phyloP scores from a whole-genome alignment of 2,113 vertebrate species.

The Lepisosteus oculatus region DNA sequence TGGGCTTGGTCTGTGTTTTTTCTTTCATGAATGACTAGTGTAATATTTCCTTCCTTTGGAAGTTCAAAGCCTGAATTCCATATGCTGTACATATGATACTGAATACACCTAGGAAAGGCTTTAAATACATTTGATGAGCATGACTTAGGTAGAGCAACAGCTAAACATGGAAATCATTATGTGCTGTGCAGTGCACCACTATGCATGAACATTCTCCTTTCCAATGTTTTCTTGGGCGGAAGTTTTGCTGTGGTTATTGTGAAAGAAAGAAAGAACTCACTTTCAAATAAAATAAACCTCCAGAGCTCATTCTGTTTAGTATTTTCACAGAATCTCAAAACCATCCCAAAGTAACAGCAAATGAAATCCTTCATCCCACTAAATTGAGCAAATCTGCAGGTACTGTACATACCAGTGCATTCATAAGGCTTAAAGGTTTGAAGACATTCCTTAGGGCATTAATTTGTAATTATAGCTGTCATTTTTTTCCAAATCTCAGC shows the following conservation, averaged over 20 bases:
- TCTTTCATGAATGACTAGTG: constrained; percentile 53
- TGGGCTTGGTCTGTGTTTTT: constrained; percentile 49
- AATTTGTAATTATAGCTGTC: too few relatives aligned
- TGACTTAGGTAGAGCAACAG: neutral
- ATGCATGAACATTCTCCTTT: neutral
- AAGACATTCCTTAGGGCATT: too few relatives aligned
- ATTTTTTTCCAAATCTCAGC: neutral
- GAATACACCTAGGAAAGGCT: constrained; percentile 21
- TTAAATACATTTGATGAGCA: constrained; percentile 17
- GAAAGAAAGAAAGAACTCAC: neutral
- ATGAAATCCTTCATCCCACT: too few relatives aligned
- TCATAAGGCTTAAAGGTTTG: too few relatives aligned
- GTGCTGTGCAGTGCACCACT: neutral
- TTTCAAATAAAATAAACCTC: constrained; percentile 1
- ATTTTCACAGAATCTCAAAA: too few relatives aligned
- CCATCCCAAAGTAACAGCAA: too few relatives aligned
- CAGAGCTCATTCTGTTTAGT: too few relatives aligned
- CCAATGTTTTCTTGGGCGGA: neutral
- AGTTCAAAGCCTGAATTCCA: constrained; percentile 46
- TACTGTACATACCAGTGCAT: too few relatives aligned
- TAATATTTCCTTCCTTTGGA: constrained; percentile 63
- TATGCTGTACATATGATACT: constrained; percentile 31
- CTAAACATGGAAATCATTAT: neutral
- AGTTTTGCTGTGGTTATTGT: constrained; percentile 13
- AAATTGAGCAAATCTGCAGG: too few relatives aligned